These are phyloP conservation scores for Sceloporus undulatus DNA, from an alignment of 2,113 vertebrate species.

Conservation along the genomic window DNA sequence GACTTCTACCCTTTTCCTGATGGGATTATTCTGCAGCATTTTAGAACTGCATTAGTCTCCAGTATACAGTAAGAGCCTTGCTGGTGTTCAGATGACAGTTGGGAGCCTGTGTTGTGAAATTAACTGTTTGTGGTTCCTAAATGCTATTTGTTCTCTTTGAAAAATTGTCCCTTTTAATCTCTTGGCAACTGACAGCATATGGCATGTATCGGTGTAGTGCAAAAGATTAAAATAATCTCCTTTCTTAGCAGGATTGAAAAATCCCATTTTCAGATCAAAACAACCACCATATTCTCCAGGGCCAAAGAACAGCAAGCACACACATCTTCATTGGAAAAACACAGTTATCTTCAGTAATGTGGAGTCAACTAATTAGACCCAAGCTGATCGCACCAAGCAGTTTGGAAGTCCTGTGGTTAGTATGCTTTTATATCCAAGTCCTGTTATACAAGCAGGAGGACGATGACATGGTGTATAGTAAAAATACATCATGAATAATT, in stretches of 20 bases:
- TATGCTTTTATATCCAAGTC: not conserved
- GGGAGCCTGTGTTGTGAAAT: not conserved
- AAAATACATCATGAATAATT: not conserved
- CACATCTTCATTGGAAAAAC: not conserved
- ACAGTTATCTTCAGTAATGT: not conserved
- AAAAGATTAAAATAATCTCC: slow-evolving; percentile 33
- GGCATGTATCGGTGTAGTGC: not conserved
- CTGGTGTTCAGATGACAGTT: not conserved
- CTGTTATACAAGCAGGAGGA: not conserved
- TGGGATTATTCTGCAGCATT: not conserved
- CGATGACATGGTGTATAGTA: not conserved
- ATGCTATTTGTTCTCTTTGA: slow-evolving; percentile 12
- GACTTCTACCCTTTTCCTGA: not conserved
- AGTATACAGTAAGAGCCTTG: not conserved
- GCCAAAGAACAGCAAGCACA: not conserved
- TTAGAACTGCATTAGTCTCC: not conserved
- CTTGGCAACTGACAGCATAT: not conserved
- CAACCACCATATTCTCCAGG: slow-evolving; percentile 9
- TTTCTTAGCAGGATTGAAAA: slow-evolving; percentile 30
- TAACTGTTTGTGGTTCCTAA: slow-evolving; percentile 13
- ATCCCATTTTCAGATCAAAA: slow-evolving; percentile 37
- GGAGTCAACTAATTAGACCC: not conserved
- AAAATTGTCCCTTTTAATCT: slow-evolving; percentile 12
- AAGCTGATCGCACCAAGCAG: not conserved
- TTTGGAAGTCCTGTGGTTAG: not conserved